Percentiles rank a stretch among this genome's conserved stretches.
phyloP scores from a whole-genome alignment of 23 tunicate species.

The Ciona savignyi region DNA sequence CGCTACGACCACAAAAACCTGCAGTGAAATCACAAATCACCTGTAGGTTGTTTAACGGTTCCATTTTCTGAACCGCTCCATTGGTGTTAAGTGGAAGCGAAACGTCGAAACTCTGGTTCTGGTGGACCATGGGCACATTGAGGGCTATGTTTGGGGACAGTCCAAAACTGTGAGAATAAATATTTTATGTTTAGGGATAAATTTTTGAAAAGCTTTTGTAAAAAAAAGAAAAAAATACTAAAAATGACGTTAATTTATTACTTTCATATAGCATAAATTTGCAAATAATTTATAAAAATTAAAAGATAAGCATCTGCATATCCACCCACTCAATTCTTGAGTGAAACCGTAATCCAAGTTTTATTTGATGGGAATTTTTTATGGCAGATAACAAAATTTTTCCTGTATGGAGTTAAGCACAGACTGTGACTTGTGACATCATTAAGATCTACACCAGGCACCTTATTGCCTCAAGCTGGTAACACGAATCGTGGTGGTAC shows the following conservation, averaged over 20 bases:
- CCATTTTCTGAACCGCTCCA: constrained; percentile 90
- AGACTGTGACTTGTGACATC: background rate
- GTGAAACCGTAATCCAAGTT: background rate
- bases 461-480: background rate
- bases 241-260: no score
- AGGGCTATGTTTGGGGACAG: constrained; percentile 65
- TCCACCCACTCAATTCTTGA: background rate
- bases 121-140: constrained; percentile 64
- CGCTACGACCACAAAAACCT: background rate
- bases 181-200: background rate
- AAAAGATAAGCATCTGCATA: background rate
- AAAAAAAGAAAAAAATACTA: background rate
- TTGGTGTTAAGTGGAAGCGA: constrained; percentile 61
- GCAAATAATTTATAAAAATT: background rate
- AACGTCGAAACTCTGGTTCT: constrained; percentile 69
- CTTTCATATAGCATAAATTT: background rate
- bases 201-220: background rate
- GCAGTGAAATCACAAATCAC: constrained; percentile 7
- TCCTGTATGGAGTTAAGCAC: background rate
- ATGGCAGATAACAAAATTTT: no score
- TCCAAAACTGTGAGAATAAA: constrained; percentile 58
- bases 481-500: background rate
- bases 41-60: constrained; percentile 83
- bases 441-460: background rate
- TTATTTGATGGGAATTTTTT: background rate